Evolutionary conservation across 2,888 invertebrate genomes (phyloP).

Genomic region (Meandrusa payeni): DNA sequence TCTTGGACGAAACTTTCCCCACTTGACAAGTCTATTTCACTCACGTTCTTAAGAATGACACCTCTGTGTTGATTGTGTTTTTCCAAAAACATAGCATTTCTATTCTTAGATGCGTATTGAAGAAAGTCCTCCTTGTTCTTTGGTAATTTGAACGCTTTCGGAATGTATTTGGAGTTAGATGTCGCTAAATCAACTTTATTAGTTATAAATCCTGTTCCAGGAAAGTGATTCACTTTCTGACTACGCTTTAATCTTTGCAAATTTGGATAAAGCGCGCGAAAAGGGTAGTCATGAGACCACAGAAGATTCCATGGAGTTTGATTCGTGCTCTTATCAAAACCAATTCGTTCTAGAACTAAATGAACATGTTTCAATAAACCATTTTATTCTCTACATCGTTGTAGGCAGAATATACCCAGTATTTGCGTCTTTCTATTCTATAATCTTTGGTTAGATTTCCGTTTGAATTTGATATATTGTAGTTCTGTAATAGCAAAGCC

Average conservation of each 20-base stretch:
- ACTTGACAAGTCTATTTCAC: slow-evolving; percentile 85
- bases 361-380: slow-evolving; percentile 91
- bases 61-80: slow-evolving; percentile 96
- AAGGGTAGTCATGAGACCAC: slow-evolving; percentile 98
- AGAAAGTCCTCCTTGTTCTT: slow-evolving; percentile 85
- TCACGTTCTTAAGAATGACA: slow-evolving; percentile 86
- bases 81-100: slow-evolving; percentile 90
- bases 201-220: slow-evolving; percentile 95
- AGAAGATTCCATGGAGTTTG: slow-evolving; percentile 89
- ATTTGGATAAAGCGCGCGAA: slow-evolving; percentile 77
- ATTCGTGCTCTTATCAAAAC: slow-evolving; percentile 82
- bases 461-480: slow-evolving; percentile 26
- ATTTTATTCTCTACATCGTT: slow-evolving; percentile 75
- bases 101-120: slow-evolving; percentile 83
- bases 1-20: slow-evolving; percentile 94
- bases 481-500: slow-evolving; percentile 29
- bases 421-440: slow-evolving; percentile 44
- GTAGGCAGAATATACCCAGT: slow-evolving; percentile 82
- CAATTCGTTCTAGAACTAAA: slow-evolving; percentile 87
- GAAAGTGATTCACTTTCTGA: slow-evolving; percentile 95
- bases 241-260: slow-evolving; percentile 82
- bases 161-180: slow-evolving; percentile 88
- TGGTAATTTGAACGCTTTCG: slow-evolving; percentile 93
- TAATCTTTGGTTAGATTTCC: slow-evolving; percentile 30
- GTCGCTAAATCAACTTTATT: slow-evolving; percentile 94